A percentile compares a stretch with the other conserved stretches of the same genome.
Evolutionary conservation across 2,888 invertebrate species (phyloP).

Genomic region (Cosmia trapezina): DNA sequence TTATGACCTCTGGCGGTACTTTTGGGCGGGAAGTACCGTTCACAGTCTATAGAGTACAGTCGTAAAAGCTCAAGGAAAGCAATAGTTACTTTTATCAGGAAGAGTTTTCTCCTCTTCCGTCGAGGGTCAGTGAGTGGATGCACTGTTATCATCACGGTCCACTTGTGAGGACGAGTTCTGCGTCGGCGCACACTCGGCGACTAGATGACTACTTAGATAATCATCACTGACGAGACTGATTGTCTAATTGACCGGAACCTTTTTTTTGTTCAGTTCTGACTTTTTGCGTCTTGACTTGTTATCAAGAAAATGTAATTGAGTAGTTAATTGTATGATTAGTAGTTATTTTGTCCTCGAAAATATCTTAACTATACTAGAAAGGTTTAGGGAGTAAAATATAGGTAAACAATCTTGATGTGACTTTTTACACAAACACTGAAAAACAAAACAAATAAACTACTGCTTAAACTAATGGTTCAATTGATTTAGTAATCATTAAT

Average conservation of each 20-base stretch:
- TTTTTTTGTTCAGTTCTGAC: slow-evolving; percentile 28
- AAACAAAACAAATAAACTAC: too few species aligned
- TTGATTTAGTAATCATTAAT: too few species aligned
- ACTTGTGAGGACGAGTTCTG: slow-evolving; percentile 42
- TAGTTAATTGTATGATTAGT: slow-evolving; percentile 9
- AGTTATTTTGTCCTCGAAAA: not conserved
- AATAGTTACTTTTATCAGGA: not conserved
- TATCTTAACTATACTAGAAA: too few species aligned
- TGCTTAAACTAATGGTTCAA: too few species aligned
- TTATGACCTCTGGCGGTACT: not conserved
- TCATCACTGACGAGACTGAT: slow-evolving; percentile 13
- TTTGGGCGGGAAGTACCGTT: not conserved
- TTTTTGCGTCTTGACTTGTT: slow-evolving; percentile 25
- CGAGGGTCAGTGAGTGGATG: slow-evolving; percentile 29
- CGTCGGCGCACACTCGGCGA: slow-evolving; percentile 10
- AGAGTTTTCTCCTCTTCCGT: slow-evolving; percentile 10
- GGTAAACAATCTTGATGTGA: too few species aligned
- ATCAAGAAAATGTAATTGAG: slow-evolving; percentile 9
- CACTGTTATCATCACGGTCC: slow-evolving; percentile 33
- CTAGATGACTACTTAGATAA: not conserved
- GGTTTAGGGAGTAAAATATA: too few species aligned
- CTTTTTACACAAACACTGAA: too few species aligned
- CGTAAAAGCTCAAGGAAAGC: too few species aligned
- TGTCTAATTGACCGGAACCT: slow-evolving; percentile 38
- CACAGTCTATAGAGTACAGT: too few species aligned